These are phyloP conservation scores for Neoniphon sammara DNA, from an alignment of 2,797 vertebrate genomes.

Conservation along the genomic window DNA sequence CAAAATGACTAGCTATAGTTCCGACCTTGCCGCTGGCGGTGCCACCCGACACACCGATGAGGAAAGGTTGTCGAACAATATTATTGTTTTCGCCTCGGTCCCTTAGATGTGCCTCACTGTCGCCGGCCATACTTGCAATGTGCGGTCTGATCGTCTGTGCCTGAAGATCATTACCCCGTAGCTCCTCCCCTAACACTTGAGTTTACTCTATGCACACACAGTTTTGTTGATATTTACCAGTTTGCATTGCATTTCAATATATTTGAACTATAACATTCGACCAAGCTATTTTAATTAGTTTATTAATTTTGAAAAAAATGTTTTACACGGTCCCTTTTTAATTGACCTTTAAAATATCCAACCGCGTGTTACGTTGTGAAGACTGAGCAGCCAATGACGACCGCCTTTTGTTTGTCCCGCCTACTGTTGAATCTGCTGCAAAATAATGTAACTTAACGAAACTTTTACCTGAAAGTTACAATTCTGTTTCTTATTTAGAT, in stretches of 20 bases:
- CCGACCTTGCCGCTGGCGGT: slow-evolving; percentile 97
- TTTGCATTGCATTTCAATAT: not conserved
- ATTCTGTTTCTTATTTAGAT: not conserved
- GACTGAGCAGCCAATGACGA: not conserved
- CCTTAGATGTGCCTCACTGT: slow-evolving; percentile 88
- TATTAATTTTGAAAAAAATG: not conserved
- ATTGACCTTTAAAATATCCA: slow-evolving; percentile 27
- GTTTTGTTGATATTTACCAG: not conserved
- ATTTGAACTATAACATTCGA: rapidly evolving
- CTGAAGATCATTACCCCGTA: slow-evolving; percentile 21
- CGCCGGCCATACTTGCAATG: slow-evolving; percentile 91
- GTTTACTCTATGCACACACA: rapidly evolving
- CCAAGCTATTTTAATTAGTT: rapidly evolving
- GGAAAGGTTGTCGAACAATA: slow-evolving; percentile 87
- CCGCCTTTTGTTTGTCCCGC: not conserved
- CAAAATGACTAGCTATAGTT: not conserved
- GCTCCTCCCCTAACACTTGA: slow-evolving; percentile 66
- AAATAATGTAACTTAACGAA: too few relatives aligned
- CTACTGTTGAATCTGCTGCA: not conserved
- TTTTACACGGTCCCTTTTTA: not conserved
- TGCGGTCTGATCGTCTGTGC: not conserved
- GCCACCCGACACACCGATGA: slow-evolving; percentile 96
- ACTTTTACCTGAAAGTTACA: not conserved
- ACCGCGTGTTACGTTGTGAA: not conserved
- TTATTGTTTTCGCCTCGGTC: slow-evolving; percentile 79